A percentile compares a stretch with the other conserved stretches of the same genome.
phyloP scores from a whole-genome alignment of 2,888 invertebrate genomes.

The Marasmarcha lunaedactyla region DNA sequence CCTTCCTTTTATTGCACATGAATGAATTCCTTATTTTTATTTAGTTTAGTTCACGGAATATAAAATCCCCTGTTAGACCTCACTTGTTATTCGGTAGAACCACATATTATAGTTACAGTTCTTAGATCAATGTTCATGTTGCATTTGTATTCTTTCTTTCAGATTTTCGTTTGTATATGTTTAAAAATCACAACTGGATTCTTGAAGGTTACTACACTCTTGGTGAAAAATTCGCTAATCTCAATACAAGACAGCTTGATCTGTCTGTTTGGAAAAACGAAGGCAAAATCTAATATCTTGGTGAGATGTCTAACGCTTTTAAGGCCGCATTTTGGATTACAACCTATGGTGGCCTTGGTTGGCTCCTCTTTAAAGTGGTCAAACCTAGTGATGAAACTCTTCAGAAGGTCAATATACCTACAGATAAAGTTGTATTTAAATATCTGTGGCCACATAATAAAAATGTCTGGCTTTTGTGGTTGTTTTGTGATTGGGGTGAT shows the following conservation, averaged over 20 bases:
- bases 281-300: constrained; percentile 48
- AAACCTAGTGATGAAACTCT: constrained; percentile 68
- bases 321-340: constrained; percentile 70
- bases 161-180: constrained; percentile 80
- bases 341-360: constrained; percentile 72
- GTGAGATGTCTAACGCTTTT: constrained; percentile 62
- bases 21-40: no score
- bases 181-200: constrained; percentile 73
- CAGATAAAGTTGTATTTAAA: constrained; percentile 17
- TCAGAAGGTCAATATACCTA: constrained; percentile 52
- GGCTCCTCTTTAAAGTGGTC: constrained; percentile 67
- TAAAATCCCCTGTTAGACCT: no score
- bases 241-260: constrained; percentile 65
- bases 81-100: no score
- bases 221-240: constrained; percentile 73
- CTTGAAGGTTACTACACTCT: constrained; percentile 78
- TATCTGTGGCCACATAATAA: constrained; percentile 22
- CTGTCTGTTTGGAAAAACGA: constrained; percentile 67
- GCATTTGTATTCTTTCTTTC: constrained; percentile 25
- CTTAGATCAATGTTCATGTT: no score
- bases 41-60: no score
- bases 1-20: neutral
- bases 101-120: no score
- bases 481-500: neutral
- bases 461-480: neutral